Evolutionary conservation across 2,113 vertebrate genomes (phyloP), one percentile per base, ranked within the genome.

Genomic region (Microcebus jonahi): DNA sequence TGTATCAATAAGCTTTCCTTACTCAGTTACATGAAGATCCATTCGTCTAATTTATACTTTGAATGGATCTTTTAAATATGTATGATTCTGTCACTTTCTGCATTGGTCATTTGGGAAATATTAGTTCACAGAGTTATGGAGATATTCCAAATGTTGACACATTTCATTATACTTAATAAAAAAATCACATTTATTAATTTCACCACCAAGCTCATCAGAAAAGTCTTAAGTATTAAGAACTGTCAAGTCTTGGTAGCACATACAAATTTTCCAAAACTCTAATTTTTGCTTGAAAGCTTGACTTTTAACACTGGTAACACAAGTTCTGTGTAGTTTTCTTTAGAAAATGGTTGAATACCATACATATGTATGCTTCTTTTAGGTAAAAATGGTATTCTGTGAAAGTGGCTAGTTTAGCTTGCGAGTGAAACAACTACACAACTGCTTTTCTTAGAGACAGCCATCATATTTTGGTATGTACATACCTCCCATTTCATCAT

Each of bases 241-340:
- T 70, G 17, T 42, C 20, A 84, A 80, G 83, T 36, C 55, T 70
- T 63, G 3, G 31, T 39, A 59, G 7, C 57, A 91, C 34, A 75
- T 11, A 65, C 0, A 17, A 80, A 13, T 81, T 75, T 88, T 73
- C 36, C 31, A 36, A 65, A 31, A 68, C 36, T 8, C 12, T 57
- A 53, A 42, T 68, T 84, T 80, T 84, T 92, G 55, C 53, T 57
- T 90, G 65, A 93, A 97, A 53, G 25, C 65, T 92, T 88, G 71
- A 21, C 70, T 93, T 89, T 59, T 92, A 70, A 83, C 6, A 53
- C 3, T 67, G 81, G 31, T 17, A 90, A 93, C 31, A 81, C 55
- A 88, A 61, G n/a, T 11, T 79, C 21, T 55, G 42, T n/a, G 2
- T 10, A 12, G 31, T 55, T 71, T 70, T 45, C n/a, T n/a, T 91